These are phyloP conservation scores for Lipotes vexillifer DNA, from an alignment of 2,113 vertebrate genomes.

Conservation along the genomic window DNA sequence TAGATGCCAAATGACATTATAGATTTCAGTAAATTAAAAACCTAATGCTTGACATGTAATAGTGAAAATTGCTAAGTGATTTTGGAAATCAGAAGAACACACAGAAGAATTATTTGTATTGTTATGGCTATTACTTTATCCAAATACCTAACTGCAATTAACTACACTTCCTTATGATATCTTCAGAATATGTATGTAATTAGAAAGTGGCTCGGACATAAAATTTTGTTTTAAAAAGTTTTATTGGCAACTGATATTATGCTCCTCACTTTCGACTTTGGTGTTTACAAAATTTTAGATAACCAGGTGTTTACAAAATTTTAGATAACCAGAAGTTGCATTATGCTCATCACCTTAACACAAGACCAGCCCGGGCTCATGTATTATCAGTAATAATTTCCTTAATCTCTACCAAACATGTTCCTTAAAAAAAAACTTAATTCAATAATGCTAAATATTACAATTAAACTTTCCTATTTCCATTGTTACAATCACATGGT, in stretches of 20 bases:
- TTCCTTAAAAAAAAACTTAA: neutral
- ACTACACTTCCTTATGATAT: neutral
- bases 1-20: neutral
- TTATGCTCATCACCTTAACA: neutral
- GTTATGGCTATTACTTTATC: neutral
- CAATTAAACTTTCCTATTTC: neutral
- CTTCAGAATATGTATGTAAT: neutral
- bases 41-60: neutral
- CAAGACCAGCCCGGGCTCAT: neutral
- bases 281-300: neutral
- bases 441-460: neutral
- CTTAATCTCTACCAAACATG: neutral
- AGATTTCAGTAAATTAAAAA: neutral
- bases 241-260: neutral
- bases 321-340: neutral
- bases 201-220: neutral
- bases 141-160: neutral
- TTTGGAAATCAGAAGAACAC: neutral
- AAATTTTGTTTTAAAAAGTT: neutral
- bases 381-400: neutral
- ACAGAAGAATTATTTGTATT: neutral
- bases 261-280: neutral
- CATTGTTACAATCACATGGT: neutral
- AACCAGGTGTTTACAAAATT: neutral
- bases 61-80: neutral